phyloP scores from a whole-genome alignment of 2,888 invertebrate species.

The Mythimna loreyi region DNA sequence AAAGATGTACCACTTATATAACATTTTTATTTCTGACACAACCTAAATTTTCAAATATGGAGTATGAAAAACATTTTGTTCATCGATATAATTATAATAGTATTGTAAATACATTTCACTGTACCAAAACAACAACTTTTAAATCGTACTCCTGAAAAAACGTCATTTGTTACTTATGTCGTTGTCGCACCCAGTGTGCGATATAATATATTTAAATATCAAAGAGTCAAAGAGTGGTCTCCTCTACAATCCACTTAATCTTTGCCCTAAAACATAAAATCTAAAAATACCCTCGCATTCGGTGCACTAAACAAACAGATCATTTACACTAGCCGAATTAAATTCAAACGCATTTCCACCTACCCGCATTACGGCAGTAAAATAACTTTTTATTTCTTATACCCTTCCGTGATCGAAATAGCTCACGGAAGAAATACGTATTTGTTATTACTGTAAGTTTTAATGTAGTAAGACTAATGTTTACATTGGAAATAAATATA shows the following conservation, averaged over 20 bases:
- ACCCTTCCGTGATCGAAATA: slow-evolving; percentile 36
- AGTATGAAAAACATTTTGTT: too few relatives aligned
- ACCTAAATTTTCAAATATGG: too few relatives aligned
- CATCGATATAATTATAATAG: too few relatives aligned
- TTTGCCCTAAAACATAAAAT: slow-evolving; percentile 44
- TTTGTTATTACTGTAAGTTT: slow-evolving; percentile 24
- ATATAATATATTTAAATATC: too few relatives aligned
- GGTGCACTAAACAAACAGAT: slow-evolving; percentile 54
- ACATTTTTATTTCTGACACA: too few relatives aligned
- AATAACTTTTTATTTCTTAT: slow-evolving; percentile 33
- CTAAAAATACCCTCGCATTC: slow-evolving; percentile 44
- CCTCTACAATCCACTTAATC: slow-evolving; percentile 12
- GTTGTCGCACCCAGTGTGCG: too few relatives aligned
- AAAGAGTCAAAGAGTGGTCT: background rate
- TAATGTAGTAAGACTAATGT: slow-evolving; percentile 25
- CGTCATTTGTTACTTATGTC: too few relatives aligned
- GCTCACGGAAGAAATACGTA: slow-evolving; percentile 19
- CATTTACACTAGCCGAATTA: slow-evolving; percentile 54
- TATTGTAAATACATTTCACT: too few relatives aligned
- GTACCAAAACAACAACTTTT: too few relatives aligned
- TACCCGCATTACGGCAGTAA: slow-evolving; percentile 12
- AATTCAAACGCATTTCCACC: slow-evolving; percentile 32
- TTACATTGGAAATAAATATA: background rate
- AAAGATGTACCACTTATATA: too few relatives aligned
- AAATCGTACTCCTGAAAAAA: too few relatives aligned